phyloP scores from a whole-genome alignment of 37 sponge, comb jelly and placozoan species.

The Hexactinellida sp. region DNA sequence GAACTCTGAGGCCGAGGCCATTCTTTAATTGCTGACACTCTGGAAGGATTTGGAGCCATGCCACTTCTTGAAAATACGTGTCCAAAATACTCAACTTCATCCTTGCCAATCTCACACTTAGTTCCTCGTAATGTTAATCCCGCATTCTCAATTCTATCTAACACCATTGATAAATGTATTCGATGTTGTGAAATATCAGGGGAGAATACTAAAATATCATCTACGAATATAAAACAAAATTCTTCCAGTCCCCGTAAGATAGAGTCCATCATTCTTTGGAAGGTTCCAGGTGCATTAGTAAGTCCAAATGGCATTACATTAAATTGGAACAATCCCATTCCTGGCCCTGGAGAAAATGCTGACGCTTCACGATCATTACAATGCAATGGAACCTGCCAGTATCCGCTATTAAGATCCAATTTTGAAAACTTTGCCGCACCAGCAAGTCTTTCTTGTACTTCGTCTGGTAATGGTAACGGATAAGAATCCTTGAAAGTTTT shows the following conservation, averaged over 20 bases:
- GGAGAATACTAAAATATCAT: not conserved
- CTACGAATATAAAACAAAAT: not conserved
- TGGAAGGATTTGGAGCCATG: not conserved
- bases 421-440: not conserved
- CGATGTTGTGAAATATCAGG: not conserved
- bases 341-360: not conserved
- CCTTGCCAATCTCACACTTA: not conserved
- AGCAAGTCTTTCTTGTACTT: not conserved
- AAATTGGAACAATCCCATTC: not conserved
- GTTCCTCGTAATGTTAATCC: not conserved
- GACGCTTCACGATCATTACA: not conserved
- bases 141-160: not conserved
- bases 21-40: not conserved
- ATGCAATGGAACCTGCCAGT: not conserved
- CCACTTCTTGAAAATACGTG: not conserved
- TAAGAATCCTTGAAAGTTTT: not conserved
- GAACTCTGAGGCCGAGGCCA: not conserved
- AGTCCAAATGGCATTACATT: not conserved
- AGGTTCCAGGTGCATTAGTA: not conserved
- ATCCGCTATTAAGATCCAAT: not conserved
- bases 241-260: not conserved
- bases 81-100: not conserved
- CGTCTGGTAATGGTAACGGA: slow-evolving; percentile 19
- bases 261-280: not conserved
- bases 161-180: not conserved